Evolutionary conservation across 2,888 invertebrate species (phyloP), one percentile per base, ranked within the genome.

Genomic region (Acanthosepion pharaonis): DNA sequence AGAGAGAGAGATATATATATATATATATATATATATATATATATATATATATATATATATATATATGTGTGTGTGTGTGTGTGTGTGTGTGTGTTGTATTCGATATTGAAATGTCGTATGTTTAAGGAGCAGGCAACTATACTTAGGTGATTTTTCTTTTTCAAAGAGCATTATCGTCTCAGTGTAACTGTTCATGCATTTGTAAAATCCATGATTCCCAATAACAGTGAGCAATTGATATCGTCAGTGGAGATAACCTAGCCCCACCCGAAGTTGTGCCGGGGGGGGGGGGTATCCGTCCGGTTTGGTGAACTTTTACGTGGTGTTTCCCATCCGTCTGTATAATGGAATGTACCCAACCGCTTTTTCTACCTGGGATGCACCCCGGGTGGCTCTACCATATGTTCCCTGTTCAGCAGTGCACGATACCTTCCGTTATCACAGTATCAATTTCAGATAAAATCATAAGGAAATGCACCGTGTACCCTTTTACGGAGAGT

Each of bases 381-480:
- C 78, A 78, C 78, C n/a, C n/a, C 78, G 78, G 78, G 78, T 78
- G n/a, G n/a, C 78, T 78, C 33, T 78, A 78, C 78, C 78, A 78
- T 78, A n/a, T 78, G 78, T 78, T 78, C 78, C 11, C 11, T 78
- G 78, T 78, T 78, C 78, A 78, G 3, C 78, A 33, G 78, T 33
- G 78, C 78, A 78, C 78, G n/a, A 33, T 78, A 33, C 78, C 78
- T 78, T 78, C 78, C 78, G 78, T 78, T 78, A n/a, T 33, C 15
- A 78, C 59, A 15, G 78, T 78, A 78, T 78, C 78, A 33, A n/a
- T 78, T 78, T 78, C 78, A 78, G 78, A n/a, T 78, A 78, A 78
- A 78, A 78, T n/a, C 78, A 15, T n/a, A n/a, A n/a, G 78, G n/a
- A 78, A 78, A 33, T 78, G 78, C 78, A 78, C 78, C n/a, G n/a